Conservation (phyloP, 1,140 invertebrate species). For the Delia radicum region DNA sequence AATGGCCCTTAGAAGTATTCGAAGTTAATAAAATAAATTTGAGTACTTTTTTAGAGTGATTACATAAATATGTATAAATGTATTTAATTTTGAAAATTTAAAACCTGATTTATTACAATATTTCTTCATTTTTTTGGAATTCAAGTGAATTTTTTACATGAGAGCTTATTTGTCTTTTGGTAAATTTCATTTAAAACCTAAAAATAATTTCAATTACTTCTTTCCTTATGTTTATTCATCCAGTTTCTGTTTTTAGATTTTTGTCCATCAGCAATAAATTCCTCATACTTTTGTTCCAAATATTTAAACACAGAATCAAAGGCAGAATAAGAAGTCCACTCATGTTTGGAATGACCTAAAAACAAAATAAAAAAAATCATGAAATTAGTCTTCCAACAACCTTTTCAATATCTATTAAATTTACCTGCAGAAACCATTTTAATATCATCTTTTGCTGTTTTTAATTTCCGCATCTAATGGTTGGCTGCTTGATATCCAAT, state of each 20-base stretch:
- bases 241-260: background rate
- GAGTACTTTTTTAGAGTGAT: no score
- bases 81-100: background rate
- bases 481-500: conserved; percentile 58
- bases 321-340: conserved; percentile 60
- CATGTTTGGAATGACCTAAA: conserved; percentile 57
- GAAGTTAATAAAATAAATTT: no score
- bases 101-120: background rate
- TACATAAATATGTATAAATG: background rate
- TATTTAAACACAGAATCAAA: conserved; percentile 61
- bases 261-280: conserved; percentile 19
- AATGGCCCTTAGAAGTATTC: no score
- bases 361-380: background rate
- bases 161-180: background rate
- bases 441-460: conserved; percentile 47
- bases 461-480: conserved; percentile 56
- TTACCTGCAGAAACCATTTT: conserved; percentile 57
- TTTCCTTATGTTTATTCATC: no score
- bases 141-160: no score
- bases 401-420: background rate
- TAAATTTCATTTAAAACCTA: background rate
- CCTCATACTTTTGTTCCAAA: conserved; percentile 55
- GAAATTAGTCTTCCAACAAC: background rate
- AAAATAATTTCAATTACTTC: background rate
- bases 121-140: background rate